Evolutionary conservation across 2,888 invertebrate species (phyloP).

Genomic region (Ctenicera cuprea): DNA sequence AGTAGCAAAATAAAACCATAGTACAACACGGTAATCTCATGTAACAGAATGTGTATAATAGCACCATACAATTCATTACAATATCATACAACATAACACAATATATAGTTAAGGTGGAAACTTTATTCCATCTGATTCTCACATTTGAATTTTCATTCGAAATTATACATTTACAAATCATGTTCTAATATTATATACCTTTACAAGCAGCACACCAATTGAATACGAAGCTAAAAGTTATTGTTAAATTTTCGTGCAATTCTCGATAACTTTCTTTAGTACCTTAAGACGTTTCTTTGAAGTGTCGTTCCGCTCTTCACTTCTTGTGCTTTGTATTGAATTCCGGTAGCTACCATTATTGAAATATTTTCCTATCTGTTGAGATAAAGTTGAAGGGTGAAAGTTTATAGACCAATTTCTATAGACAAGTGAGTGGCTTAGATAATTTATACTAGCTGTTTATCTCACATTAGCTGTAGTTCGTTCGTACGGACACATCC

Average conservation of each 20-base stretch:
- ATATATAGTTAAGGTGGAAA: constrained; percentile 7
- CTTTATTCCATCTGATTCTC: constrained; percentile 19
- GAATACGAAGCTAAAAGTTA: constrained; percentile 13
- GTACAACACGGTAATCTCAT: constrained; percentile 18
- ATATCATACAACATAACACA: not conserved
- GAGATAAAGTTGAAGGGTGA: not conserved
- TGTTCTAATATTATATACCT: constrained; percentile 4
- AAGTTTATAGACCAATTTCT: not conserved
- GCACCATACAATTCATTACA: constrained; percentile 14
- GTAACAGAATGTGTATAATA: not conserved
- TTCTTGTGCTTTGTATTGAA: constrained; percentile 9
- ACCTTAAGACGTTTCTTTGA: constrained; percentile 18
- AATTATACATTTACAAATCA: not conserved
- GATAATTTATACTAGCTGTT: too few species aligned
- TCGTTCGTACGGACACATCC: too few species aligned
- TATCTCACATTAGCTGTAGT: too few species aligned
- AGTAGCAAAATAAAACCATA: constrained; percentile 15
- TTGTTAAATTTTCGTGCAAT: constrained; percentile 9
- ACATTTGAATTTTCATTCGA: constrained; percentile 21
- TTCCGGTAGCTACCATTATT: constrained; percentile 14
- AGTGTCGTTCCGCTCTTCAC: constrained; percentile 13
- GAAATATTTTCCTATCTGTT: constrained; percentile 21
- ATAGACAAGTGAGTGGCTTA: not conserved
- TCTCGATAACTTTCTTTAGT: constrained; percentile 11
- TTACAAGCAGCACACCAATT: constrained; percentile 16